Percentiles rank a stretch among this genome's conserved stretches.
Evolutionary conservation across 1,140 invertebrate species (phyloP).

Genomic region (Dendrolimus kikuchii): DNA sequence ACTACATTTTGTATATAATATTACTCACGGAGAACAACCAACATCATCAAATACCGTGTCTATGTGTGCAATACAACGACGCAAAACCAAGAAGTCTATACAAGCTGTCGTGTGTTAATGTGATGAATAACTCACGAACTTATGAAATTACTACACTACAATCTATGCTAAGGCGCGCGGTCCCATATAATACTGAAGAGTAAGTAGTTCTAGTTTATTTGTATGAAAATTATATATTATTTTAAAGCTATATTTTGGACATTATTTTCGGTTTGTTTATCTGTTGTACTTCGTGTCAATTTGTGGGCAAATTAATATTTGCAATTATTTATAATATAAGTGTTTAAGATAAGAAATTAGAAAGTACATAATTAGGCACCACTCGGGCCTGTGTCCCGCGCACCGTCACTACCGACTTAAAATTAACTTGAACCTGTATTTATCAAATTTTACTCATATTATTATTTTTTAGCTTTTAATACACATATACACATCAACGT

Average conservation of each 20-base stretch:
- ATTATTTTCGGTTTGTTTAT: no score
- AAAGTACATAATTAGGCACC: background rate
- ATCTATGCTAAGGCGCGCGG: constrained; percentile 33
- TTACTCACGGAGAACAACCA: no score
- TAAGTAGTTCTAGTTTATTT: background rate
- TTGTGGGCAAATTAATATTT: background rate
- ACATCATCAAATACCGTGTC: no score
- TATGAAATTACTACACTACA: background rate
- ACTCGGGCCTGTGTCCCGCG: constrained; percentile 21
- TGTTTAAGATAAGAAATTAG: background rate
- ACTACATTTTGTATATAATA: no score
- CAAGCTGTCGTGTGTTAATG: background rate
- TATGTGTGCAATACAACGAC: no score
- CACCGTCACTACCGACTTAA: constrained; percentile 50
- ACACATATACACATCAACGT: constrained; percentile 64
- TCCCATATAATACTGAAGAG: constrained; percentile 38
- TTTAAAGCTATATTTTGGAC: no score
- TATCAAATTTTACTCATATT: constrained; percentile 43
- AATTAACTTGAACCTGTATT: constrained; percentile 35
- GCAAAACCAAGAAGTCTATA: background rate
- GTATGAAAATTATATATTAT: no score
- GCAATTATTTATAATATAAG: background rate
- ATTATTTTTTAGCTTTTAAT: constrained; percentile 48
- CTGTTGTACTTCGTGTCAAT: no score
- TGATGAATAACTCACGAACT: no score